phyloP scores from a whole-genome alignment of 2,888 invertebrate genomes.

The Drosophila ustulata region DNA sequence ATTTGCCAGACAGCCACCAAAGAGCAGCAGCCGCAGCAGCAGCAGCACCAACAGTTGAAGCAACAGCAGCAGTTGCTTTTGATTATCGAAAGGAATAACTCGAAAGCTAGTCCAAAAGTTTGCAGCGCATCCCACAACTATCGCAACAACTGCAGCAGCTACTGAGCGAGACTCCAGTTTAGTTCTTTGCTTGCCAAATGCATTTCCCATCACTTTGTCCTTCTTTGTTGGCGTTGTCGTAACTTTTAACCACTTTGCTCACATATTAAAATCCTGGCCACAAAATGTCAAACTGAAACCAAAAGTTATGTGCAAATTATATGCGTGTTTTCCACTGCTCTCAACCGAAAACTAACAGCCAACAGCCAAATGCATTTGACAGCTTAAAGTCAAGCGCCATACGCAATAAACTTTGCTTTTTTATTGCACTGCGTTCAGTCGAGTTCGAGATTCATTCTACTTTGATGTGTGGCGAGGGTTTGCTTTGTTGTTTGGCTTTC shows the following conservation, averaged over 20 bases:
- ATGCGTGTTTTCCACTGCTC: constrained; percentile 13
- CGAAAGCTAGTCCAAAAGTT: constrained; percentile 43
- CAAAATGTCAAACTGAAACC: constrained; percentile 78
- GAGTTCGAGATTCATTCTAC: background rate
- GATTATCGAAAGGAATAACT: constrained; percentile 46
- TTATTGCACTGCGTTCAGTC: constrained; percentile 37
- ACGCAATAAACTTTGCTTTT: constrained; percentile 66
- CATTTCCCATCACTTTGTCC: constrained; percentile 42
- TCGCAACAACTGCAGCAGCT: constrained; percentile 24
- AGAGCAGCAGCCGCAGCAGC: constrained; percentile 8
- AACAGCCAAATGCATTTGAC: constrained; percentile 53
- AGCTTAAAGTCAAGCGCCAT: constrained; percentile 56
- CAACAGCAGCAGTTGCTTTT: constrained; percentile 36
- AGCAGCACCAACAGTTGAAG: constrained; percentile 2
- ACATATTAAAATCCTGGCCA: constrained; percentile 75
- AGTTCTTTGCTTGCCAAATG: constrained; percentile 40
- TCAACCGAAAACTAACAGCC: background rate
- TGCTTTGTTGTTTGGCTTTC: constrained; percentile 3
- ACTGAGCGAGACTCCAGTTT: constrained; percentile 6
- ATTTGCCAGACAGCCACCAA: constrained; percentile 52
- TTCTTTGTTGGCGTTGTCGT: constrained; percentile 35
- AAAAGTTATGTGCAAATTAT: constrained; percentile 74
- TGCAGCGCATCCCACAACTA: constrained; percentile 30
- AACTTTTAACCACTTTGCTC: constrained; percentile 68
- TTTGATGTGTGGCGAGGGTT: constrained; percentile 9